A percentile compares a stretch with the other conserved stretches of the same genome.
Evolutionary conservation across 2,113 vertebrate genomes (phyloP).

Genomic region (Sinocyclocheilus anshuiensis): DNA sequence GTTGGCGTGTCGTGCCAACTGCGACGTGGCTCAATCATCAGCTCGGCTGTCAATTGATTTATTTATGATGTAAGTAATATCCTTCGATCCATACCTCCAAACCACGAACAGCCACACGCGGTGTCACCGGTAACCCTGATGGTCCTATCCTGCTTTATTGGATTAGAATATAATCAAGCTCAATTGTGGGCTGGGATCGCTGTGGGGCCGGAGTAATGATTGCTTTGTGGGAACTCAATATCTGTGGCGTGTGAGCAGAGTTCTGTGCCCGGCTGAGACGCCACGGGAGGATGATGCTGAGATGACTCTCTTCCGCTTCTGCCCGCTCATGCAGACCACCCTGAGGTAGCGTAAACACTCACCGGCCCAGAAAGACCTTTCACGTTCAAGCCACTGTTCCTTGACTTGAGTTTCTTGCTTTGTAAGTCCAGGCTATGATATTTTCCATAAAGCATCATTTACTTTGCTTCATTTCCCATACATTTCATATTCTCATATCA

Average conservation of each 20-base stretch:
- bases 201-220: conserved; percentile 41
- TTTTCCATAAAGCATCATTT: not conserved
- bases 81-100: conserved; percentile 11
- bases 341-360: not conserved
- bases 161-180: conserved; percentile 50
- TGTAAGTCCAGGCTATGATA: not conserved
- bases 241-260: conserved; percentile 15
- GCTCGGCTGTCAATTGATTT: conserved; percentile 45
- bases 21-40: conserved; percentile 28
- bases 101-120: not conserved
- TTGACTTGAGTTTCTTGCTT: not conserved
- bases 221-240: conserved; percentile 42
- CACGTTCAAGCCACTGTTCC: not conserved
- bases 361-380: not conserved
- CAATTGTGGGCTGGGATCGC: conserved; percentile 42
- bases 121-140: conserved; percentile 21
- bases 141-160: conserved; percentile 32
- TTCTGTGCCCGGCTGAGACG: not conserved
- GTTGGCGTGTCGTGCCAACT: conserved; percentile 17
- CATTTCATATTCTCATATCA: not conserved
- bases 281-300: conserved; percentile 3
- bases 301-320: conserved; percentile 3
- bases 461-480: not conserved
- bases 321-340: not conserved
- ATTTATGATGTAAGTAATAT: conserved; percentile 47